phyloP scores from a whole-genome alignment of 2,888 invertebrate genomes.

The Acronicta alni region DNA sequence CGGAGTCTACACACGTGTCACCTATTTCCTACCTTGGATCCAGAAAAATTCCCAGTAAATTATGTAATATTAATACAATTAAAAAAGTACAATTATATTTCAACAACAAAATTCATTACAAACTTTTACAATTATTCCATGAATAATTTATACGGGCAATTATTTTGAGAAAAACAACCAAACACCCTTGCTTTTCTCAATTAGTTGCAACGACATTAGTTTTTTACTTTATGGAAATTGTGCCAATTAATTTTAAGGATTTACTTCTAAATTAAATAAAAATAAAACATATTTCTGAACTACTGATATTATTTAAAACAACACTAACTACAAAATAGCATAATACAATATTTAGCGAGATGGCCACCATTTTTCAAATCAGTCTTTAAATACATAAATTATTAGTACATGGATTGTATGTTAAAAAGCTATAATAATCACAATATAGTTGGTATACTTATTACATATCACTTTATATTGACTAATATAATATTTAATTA shows the following conservation, averaged over 20 bases:
- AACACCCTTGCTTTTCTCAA: conserved; percentile 84
- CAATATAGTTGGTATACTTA: conserved; percentile 16
- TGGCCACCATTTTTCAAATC: conserved; percentile 50
- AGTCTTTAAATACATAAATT: conserved; percentile 55
- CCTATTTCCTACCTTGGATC: conserved; percentile 95
- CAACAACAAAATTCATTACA: conserved; percentile 27
- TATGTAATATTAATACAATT: conserved; percentile 3
- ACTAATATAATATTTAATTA: conserved; percentile 16
- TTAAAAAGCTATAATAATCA: conserved; percentile 18
- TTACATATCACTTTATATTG: conserved; percentile 37
- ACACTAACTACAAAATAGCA: conserved; percentile 37
- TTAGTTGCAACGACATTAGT: conserved; percentile 69
- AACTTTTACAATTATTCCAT: conserved; percentile 51
- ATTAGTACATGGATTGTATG: conserved; percentile 55
- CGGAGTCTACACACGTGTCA: conserved; percentile 96
- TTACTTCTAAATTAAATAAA: conserved; percentile 62
- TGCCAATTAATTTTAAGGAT: conserved; percentile 70
- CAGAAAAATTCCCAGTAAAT: conserved; percentile 93
- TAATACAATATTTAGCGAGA: conserved; percentile 19
- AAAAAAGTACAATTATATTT: not conserved
- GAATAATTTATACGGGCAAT: conserved; percentile 69
- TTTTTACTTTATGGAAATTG: conserved; percentile 58
- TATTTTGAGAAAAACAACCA: conserved; percentile 86
- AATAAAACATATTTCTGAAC: conserved; percentile 30
- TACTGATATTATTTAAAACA: conserved; percentile 44